Percentiles rank a stretch among this genome's conserved stretches.
These are phyloP conservation scores for Lasioglossum vierecki DNA, from an alignment of 2,888 invertebrate genomes.

Conservation along the genomic window DNA sequence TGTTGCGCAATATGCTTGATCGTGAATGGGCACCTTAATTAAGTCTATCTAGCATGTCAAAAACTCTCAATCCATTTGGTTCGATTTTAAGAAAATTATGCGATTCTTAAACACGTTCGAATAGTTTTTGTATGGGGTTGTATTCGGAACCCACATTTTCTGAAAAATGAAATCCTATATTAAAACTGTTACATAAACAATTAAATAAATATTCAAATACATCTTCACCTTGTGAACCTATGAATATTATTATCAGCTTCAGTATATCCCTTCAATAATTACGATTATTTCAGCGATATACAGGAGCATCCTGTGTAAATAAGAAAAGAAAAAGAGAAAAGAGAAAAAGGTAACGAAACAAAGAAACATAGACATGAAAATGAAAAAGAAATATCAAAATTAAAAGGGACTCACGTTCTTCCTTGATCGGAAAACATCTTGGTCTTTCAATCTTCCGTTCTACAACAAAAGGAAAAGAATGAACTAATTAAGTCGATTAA, in stretches of 20 bases:
- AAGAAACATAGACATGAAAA: neutral
- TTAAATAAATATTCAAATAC: neutral
- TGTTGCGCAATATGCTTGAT: too few species aligned
- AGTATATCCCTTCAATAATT: neutral
- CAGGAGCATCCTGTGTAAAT: too few species aligned
- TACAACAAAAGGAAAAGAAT: slow-evolving; percentile 77
- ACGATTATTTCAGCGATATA: neutral
- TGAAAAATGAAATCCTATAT: neutral
- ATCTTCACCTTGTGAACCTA: neutral
- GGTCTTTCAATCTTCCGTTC: slow-evolving; percentile 73
- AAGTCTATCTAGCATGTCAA: too few species aligned
- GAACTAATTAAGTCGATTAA: slow-evolving; percentile 62
- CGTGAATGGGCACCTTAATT: too few species aligned
- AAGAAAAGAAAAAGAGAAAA: neutral
- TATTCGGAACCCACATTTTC: neutral
- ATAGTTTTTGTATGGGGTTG: too few species aligned
- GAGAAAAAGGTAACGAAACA: neutral
- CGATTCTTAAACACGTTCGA: too few species aligned
- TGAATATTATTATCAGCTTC: neutral
- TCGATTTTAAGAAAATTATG: too few species aligned
- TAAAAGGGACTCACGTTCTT: slow-evolving; percentile 77
- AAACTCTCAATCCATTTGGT: too few species aligned
- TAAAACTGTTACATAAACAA: neutral
- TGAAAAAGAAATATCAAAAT: slow-evolving; percentile 61
- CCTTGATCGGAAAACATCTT: slow-evolving; percentile 75